A percentile compares a stretch with the other conserved stretches of the same genome.
Conservation (phyloP, 2,113 vertebrate species). For the Butorides virescens region DNA sequence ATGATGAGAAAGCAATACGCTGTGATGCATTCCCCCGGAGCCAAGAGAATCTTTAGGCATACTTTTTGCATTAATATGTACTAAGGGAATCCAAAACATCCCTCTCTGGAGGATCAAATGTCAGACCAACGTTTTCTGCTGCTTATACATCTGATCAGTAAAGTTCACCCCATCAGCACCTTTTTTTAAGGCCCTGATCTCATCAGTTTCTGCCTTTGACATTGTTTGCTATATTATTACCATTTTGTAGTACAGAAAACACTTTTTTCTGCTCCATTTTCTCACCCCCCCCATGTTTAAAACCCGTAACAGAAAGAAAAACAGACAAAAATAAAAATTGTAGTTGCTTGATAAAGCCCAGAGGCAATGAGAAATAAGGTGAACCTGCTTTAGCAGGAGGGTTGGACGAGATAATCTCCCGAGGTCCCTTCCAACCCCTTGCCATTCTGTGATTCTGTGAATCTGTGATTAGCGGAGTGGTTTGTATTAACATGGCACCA, state of each 20-base stretch:
- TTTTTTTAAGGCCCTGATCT: constrained; percentile 38
- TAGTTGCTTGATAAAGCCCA: background rate
- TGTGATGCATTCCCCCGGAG: background rate
- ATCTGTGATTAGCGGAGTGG: background rate
- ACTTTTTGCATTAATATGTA: constrained; percentile 54
- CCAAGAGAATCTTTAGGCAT: constrained; percentile 20
- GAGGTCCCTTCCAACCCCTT: too few species aligned
- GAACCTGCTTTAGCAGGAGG: too few species aligned
- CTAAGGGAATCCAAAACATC: constrained; percentile 55
- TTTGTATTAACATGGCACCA: background rate
- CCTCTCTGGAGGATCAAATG: constrained; percentile 56
- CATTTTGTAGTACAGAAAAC: background rate
- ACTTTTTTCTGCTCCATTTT: background rate
- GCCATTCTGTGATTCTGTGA: too few species aligned
- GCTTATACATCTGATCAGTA: constrained; percentile 53
- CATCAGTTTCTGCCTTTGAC: constrained; percentile 9
- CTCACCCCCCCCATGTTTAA: background rate
- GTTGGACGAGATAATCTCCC: too few species aligned
- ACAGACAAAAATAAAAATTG: background rate
- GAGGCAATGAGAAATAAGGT: background rate
- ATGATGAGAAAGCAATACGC: constrained; percentile 64
- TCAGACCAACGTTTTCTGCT: constrained; percentile 41
- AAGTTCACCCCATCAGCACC: constrained; percentile 57
- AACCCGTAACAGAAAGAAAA: background rate
- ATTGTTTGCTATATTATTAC: background rate